These are phyloP conservation scores for Halictus rubicundus DNA, from an alignment of 1,140 invertebrate genomes.

Conservation along the genomic window DNA sequence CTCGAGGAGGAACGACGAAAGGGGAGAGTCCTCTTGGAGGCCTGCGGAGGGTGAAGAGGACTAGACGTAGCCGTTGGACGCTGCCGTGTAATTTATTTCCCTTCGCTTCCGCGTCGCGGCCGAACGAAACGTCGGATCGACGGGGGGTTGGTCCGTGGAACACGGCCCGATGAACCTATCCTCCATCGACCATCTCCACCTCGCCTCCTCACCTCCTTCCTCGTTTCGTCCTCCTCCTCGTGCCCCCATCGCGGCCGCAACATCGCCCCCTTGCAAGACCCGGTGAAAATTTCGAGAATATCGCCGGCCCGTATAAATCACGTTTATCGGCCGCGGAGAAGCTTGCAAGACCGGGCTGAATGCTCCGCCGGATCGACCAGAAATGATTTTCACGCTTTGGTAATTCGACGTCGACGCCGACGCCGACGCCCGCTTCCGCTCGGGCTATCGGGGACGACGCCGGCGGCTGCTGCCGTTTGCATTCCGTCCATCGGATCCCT, in stretches of 20 bases:
- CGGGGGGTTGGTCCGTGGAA: conserved; percentile 64
- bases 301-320: conserved; percentile 68
- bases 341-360: conserved; percentile 44
- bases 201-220: conserved; percentile 29
- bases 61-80: conserved; percentile 70
- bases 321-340: conserved; percentile 38
- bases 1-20: conserved; percentile 50
- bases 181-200: conserved; percentile 41
- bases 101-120: conserved; percentile 76
- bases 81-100: conserved; percentile 77
- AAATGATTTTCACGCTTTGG: conserved; percentile 42
- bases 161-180: conserved; percentile 68
- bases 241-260: conserved; percentile 38
- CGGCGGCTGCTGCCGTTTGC: too few relatives aligned
- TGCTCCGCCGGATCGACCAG: conserved; percentile 24
- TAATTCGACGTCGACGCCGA: not conserved
- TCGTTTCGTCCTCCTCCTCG: conserved; percentile 24
- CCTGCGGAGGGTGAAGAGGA: conserved; percentile 56
- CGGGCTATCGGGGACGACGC: too few relatives aligned
- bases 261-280: conserved; percentile 53
- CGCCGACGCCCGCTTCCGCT: not conserved
- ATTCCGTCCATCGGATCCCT: not conserved
- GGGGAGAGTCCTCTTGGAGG: conserved; percentile 30
- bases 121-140: conserved; percentile 68
- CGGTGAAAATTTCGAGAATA: conserved; percentile 78